Base-by-base conservation (phyloP, 2,888 invertebrate species). In the Oligia latruncula region DNA sequence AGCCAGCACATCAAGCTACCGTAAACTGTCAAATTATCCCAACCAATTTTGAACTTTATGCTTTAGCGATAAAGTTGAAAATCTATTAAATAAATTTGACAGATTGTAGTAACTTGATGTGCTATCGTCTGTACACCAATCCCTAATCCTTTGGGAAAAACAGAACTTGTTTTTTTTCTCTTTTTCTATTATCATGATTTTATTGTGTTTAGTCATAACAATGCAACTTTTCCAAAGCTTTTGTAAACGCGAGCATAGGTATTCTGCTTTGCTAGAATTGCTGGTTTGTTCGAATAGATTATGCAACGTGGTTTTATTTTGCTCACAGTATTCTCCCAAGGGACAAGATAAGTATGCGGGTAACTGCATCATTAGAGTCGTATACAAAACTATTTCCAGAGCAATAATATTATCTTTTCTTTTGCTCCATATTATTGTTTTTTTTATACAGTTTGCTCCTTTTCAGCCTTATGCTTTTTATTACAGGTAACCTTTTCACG, bases 361-460 rank as follows among this genome's bases (percentile, higher is more conserved):
- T 78, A 83, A 77, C 86, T 83, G 72, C 68, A 78, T 78, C 77
- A 77, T 78, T 86, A 87, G 46, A 62, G 58, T 60, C 40, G 78
- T 64, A 73, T 77, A 68, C 72, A 62, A 77, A 73, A 75, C 81
- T 67, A 67, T 67, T 84, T 83, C 29, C 23, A 64, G 40, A 20
- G 55, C 20, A 67, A 46, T 70, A 66, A 29, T 62, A 49, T 62
- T 74, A 71, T 74, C 13, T 75, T 55, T 70, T 71, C 46, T 15
- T 70, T 23, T 68, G 3, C 67, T 3, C 9, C 66, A n/a, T 77
- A 15, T 55, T 49, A 40, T 71, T 49, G 9, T 17, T 23, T 23
- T 70, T 29, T 35, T 43, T 4, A 49, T 49, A 49, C 0, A 49
- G 13, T 13, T 49, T 49, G 49, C 49, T 13, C 46, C 13, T 46